These are phyloP conservation scores for Aquatica leii DNA, from an alignment of 2,888 invertebrate species.

Conservation along the genomic window DNA sequence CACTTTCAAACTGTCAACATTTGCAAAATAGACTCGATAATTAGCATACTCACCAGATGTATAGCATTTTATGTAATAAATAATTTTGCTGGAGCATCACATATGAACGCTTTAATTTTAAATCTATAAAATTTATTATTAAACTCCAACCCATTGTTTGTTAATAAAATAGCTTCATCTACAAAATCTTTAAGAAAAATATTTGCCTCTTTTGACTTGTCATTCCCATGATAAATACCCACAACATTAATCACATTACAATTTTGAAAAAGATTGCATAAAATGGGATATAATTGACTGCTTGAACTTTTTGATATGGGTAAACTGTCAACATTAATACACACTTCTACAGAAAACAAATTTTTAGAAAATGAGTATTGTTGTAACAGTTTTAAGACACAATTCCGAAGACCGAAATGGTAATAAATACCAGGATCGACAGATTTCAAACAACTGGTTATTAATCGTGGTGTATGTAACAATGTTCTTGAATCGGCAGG, in stretches of 20 bases:
- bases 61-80: slow-evolving; percentile 42
- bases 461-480: not conserved
- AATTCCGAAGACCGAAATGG: not conserved
- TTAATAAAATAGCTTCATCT: not conserved
- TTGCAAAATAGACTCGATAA: slow-evolving; percentile 37
- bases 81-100: slow-evolving; percentile 43
- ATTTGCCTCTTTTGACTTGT: not conserved
- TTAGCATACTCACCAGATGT: slow-evolving; percentile 37
- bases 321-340: slow-evolving; percentile 2
- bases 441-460: too few relatives aligned
- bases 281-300: slow-evolving; percentile 16
- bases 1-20: slow-evolving; percentile 26
- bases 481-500: not conserved
- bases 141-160: not conserved
- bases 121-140: not conserved
- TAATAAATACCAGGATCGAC: slow-evolving; percentile 1
- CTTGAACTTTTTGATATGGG: not conserved
- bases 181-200: slow-evolving; percentile 14
- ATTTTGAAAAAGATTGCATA: slow-evolving; percentile 17
- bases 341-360: not conserved
- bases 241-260: slow-evolving; percentile 8
- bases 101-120: slow-evolving; percentile 15
- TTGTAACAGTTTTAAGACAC: not conserved
- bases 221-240: slow-evolving; percentile 15
- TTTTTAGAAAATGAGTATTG: too few relatives aligned